phyloP scores from a whole-genome alignment of 2,888 invertebrate genomes.

The Ferdinandea cuprea region DNA sequence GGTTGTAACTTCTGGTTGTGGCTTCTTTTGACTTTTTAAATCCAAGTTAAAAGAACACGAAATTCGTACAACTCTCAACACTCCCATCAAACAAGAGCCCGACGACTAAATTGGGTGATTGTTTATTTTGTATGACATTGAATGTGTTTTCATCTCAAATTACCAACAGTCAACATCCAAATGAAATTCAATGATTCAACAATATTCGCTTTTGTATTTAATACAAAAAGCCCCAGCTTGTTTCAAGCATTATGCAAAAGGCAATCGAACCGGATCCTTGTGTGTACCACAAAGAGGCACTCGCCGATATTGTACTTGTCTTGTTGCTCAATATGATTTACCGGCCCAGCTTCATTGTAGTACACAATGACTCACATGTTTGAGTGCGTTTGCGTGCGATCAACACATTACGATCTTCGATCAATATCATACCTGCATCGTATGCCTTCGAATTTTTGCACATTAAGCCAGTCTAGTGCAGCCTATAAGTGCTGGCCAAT shows the following conservation, averaged over 20 bases:
- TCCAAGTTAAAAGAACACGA: no score
- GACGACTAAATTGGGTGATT: no score
- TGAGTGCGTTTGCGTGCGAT: constrained; percentile 62
- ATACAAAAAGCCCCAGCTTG: background rate
- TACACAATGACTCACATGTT: constrained; percentile 69
- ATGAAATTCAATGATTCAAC: background rate
- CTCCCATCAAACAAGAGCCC: no score
- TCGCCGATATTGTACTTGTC: constrained; percentile 18
- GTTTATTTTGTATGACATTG: background rate
- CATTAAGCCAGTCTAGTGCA: constrained; percentile 8
- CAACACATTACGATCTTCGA: constrained; percentile 64
- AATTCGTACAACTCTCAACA: no score
- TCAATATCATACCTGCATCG: constrained; percentile 42
- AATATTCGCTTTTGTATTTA: background rate
- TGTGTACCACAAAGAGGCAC: constrained; percentile 7
- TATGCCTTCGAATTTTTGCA: constrained; percentile 1
- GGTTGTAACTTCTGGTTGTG: no score
- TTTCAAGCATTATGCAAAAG: background rate
- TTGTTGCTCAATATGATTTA: constrained; percentile 48
- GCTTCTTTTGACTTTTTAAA: no score
- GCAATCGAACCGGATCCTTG: constrained; percentile 21
- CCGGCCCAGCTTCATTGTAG: constrained; percentile 34
- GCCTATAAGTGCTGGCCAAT: background rate
- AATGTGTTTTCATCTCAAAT: background rate
- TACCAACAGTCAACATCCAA: background rate